Evolutionary conservation across 2,113 vertebrate genomes (phyloP).

Genomic region (Butorides virescens): DNA sequence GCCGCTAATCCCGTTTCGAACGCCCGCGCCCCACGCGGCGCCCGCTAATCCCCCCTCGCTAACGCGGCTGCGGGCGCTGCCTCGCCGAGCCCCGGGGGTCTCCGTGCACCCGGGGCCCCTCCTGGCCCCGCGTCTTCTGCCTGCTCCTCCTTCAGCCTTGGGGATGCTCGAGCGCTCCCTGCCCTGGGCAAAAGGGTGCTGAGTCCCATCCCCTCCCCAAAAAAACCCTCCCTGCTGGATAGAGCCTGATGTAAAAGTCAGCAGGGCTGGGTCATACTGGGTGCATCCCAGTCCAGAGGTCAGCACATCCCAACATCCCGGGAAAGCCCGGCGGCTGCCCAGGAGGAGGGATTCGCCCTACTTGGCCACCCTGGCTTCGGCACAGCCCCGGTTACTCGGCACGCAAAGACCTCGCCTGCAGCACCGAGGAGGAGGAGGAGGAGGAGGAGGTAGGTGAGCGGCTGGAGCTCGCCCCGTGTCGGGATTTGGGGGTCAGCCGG

Average conservation of each 20-base stretch:
- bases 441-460: constrained; percentile 2
- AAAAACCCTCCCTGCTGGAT: rapidly evolving
- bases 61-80: neutral
- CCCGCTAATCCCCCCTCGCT: neutral
- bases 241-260: neutral
- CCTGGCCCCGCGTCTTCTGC: rapidly evolving
- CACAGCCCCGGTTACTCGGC: neutral
- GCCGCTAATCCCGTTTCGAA: neutral
- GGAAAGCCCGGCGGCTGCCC: rapidly evolving
- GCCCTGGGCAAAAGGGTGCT: neutral
- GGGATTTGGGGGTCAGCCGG: rapidly evolving
- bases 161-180: neutral
- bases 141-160: neutral
- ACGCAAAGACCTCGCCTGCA: rapidly evolving
- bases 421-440: neutral
- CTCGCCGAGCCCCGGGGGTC: neutral
- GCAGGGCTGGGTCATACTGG: neutral
- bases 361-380: neutral
- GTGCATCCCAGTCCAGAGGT: neutral
- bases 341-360: neutral
- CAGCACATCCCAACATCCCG: neutral
- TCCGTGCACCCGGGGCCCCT: neutral
- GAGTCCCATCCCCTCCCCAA: neutral
- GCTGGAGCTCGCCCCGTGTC: rapidly evolving
- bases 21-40: neutral